Conservation (phyloP, 2,797 vertebrate genomes). For the Paramormyrops hopkinsi region DNA sequence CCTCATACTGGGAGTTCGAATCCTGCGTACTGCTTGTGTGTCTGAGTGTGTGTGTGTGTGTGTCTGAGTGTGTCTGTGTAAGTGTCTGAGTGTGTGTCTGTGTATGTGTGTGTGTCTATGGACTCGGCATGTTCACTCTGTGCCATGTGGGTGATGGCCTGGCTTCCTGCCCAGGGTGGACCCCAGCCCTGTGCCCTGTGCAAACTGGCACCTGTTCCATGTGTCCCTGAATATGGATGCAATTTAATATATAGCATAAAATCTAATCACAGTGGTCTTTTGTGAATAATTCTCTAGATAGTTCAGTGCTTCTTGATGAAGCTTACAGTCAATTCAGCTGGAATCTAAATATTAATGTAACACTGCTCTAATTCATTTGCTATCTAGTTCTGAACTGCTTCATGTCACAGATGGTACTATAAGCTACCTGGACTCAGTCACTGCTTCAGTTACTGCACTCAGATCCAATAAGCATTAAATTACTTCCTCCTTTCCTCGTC, state of each 20-base stretch:
- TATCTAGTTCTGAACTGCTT: not conserved
- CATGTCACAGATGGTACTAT: not conserved
- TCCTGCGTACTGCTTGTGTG: not conserved
- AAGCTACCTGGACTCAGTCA: not conserved
- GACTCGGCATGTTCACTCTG: not conserved
- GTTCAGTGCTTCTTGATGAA: not conserved
- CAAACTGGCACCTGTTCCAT: not conserved
- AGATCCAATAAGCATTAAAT: constrained; percentile 7
- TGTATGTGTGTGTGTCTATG: not conserved
- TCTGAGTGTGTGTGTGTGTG: not conserved
- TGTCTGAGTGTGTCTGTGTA: too few relatives aligned
- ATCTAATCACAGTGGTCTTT: not conserved
- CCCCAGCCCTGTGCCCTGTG: not conserved
- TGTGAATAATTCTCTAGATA: not conserved
- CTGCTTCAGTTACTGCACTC: not conserved
- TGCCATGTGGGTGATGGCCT: not conserved
- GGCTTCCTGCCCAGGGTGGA: not conserved
- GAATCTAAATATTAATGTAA: not conserved
- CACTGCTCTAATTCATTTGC: not conserved
- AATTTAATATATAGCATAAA: not conserved
- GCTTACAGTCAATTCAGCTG: not conserved
- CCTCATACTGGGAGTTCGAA: not conserved
- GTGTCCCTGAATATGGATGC: not conserved
- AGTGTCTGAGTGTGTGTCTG: too few relatives aligned
- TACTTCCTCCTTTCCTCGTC: constrained; percentile 6